Evolutionary conservation across 2,888 invertebrate species (phyloP).

Genomic region (Ochropleura plecta): DNA sequence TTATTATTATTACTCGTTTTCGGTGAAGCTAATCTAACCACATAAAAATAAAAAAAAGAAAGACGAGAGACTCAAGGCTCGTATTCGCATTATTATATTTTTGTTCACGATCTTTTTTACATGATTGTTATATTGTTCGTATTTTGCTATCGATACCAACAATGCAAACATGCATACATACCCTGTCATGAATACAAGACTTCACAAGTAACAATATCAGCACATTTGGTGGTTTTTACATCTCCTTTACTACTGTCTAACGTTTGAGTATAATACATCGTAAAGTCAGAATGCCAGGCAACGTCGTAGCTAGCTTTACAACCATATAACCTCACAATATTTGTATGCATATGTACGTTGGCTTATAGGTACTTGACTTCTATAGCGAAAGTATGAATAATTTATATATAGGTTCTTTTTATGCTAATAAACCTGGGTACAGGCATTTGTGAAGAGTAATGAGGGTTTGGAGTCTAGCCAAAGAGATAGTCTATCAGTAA

Average conservation of each 20-base stretch:
- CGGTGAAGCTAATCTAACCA: no score
- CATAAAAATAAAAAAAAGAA: no score
- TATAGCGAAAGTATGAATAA: slow-evolving; percentile 36
- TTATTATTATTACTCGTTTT: no score
- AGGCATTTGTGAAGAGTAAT: background rate
- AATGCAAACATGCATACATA: background rate
- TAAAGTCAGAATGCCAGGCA: slow-evolving; percentile 48
- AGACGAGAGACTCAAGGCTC: background rate
- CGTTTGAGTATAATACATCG: slow-evolving; percentile 52
- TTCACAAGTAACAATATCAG: slow-evolving; percentile 28
- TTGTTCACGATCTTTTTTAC: background rate
- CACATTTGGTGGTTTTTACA: slow-evolving; percentile 56
- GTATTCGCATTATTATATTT: background rate
- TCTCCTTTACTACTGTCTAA: slow-evolving; percentile 49
- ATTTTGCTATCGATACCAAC: background rate
- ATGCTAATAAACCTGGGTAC: background rate
- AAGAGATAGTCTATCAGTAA: background rate
- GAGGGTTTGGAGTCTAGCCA: background rate
- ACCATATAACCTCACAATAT: slow-evolving; percentile 41
- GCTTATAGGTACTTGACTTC: slow-evolving; percentile 33
- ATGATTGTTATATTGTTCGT: background rate
- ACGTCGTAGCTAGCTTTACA: slow-evolving; percentile 35
- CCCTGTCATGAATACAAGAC: slow-evolving; percentile 16
- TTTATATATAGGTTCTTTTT: slow-evolving; percentile 16
- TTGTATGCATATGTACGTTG: slow-evolving; percentile 33